Conservation (phyloP, 2,888 invertebrate species). For the Parnassius orleans region DNA sequence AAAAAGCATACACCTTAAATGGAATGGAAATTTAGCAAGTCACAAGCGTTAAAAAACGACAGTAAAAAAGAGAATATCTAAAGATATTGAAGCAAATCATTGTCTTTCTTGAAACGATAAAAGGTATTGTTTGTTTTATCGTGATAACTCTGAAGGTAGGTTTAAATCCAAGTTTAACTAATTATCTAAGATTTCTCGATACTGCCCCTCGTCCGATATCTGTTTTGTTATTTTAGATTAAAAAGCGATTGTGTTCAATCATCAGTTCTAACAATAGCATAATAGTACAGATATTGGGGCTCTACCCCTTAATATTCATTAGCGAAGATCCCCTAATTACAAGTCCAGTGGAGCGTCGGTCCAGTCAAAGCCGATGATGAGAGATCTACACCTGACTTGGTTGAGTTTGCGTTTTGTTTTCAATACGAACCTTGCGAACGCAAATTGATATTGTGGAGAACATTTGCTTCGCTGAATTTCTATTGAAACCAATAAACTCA, state of each 20-base stretch:
- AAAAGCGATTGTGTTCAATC: conserved; percentile 62
- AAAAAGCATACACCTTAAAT: too few species aligned
- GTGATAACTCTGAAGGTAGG: too few species aligned
- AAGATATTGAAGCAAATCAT: too few species aligned
- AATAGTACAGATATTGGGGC: conserved; percentile 51
- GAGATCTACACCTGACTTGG: conserved; percentile 69
- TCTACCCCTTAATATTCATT: conserved; percentile 74
- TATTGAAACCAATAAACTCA: conserved; percentile 54
- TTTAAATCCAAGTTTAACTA: too few species aligned
- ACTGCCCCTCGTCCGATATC: conserved; percentile 28
- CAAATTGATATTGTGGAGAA: conserved; percentile 69
- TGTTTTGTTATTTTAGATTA: conserved; percentile 49
- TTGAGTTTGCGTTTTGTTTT: conserved; percentile 57
- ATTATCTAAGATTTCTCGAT: neutral
- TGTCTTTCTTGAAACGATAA: neutral
- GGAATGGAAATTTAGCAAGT: too few species aligned
- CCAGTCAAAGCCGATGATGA: conserved; percentile 46
- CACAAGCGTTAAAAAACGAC: too few species aligned
- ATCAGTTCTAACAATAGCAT: conserved; percentile 53
- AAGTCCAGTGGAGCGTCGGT: conserved; percentile 54
- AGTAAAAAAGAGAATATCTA: too few species aligned
- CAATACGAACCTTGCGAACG: conserved; percentile 47
- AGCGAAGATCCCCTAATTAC: conserved; percentile 70
- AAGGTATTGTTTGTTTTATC: too few species aligned
- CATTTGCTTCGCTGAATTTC: conserved; percentile 53